Evolutionary conservation across 2,113 vertebrate species (phyloP).

Genomic region (Gymnogyps californianus): DNA sequence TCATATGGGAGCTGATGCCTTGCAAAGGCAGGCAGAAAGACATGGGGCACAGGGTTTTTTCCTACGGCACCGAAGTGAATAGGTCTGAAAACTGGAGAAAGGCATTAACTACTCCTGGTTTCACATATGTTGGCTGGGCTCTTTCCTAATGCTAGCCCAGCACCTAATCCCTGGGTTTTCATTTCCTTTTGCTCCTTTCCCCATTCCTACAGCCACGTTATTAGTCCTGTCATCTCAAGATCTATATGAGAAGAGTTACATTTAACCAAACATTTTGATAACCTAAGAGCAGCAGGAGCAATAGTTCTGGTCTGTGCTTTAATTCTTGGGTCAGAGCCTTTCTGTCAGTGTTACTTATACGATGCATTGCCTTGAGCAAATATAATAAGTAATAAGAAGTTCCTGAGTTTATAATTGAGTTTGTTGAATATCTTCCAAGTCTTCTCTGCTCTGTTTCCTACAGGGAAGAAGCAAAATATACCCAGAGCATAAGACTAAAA

Average conservation of each 20-base stretch:
- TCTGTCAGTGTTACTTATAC: not conserved
- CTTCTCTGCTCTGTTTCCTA: not conserved
- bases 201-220: not conserved
- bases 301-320: not conserved
- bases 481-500: not conserved
- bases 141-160: not conserved
- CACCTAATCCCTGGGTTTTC: not conserved
- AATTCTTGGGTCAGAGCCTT: not conserved
- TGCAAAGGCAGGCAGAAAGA: not conserved
- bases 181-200: not conserved
- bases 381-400: not conserved
- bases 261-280: not conserved
- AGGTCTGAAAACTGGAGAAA: not conserved
- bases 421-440: not conserved
- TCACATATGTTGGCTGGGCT: not conserved
- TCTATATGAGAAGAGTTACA: not conserved
- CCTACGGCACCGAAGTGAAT: not conserved
- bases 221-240: not conserved
- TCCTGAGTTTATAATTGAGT: conserved; percentile 6
- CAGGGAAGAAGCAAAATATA: not conserved
- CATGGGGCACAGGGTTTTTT: accelerated
- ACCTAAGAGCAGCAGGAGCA: not conserved
- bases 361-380: not conserved
- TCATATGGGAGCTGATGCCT: too few species aligned
- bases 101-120: not conserved